Percentiles rank a stretch among this genome's conserved stretches.
Evolutionary conservation across 2,113 vertebrate species (phyloP).

Genomic region (Centropus unirufus): DNA sequence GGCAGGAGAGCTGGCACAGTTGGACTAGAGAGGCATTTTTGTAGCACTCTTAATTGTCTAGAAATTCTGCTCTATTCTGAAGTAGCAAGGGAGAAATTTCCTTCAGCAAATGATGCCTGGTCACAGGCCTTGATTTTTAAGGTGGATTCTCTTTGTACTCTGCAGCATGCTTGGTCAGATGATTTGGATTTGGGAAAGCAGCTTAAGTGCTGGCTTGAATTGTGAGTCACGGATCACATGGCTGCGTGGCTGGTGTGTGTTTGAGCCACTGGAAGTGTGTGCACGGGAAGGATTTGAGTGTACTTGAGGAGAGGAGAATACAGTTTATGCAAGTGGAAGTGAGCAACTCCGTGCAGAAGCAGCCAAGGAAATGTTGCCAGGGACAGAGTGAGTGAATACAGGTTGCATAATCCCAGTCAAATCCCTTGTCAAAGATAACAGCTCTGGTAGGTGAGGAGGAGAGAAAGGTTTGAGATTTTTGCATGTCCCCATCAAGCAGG

Average conservation of each 20-base stretch:
- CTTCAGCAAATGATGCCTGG: neutral
- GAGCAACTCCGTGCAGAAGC: neutral
- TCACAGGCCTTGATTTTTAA: neutral
- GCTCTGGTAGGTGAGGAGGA: neutral
- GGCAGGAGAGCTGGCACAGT: neutral
- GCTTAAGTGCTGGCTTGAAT: neutral
- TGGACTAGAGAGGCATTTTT: neutral
- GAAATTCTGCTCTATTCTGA: neutral
- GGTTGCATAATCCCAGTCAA: neutral
- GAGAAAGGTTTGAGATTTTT: neutral
- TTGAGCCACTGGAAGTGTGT: neutral
- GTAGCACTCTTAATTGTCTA: neutral
- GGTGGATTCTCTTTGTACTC: neutral
- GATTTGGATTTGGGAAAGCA: slow-evolving; percentile 52
- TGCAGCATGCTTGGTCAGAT: neutral
- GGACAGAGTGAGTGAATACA: neutral
- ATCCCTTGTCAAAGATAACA: neutral
- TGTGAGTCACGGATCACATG: neutral
- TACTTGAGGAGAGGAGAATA: neutral
- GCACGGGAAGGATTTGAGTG: rapidly evolving
- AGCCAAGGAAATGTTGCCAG: neutral
- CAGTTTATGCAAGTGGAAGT: neutral
- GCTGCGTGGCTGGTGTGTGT: neutral
- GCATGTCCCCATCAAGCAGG: rapidly evolving
- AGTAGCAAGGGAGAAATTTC: neutral